These are phyloP conservation scores for Meloidogyne chitwoodi DNA, from an alignment of 1,140 invertebrate species.

Conservation along the genomic window DNA sequence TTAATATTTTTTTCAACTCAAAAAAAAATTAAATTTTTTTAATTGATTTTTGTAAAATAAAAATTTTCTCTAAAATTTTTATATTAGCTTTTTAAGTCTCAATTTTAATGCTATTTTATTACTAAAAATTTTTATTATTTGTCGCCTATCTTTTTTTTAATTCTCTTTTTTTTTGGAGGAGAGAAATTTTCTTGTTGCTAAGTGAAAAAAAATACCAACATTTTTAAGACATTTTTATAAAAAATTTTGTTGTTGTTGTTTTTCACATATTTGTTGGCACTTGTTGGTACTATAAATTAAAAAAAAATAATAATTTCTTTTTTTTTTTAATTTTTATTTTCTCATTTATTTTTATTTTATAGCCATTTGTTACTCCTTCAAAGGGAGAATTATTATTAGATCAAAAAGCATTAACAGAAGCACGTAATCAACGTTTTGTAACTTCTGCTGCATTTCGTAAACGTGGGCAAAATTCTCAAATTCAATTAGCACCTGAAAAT, in stretches of 20 bases:
- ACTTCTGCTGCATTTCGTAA: conserved; percentile 20
- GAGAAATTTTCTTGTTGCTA: background rate
- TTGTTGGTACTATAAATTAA: background rate
- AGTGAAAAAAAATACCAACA: background rate
- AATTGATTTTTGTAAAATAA: no score
- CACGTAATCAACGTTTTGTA: conserved; percentile 6
- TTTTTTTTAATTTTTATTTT: background rate
- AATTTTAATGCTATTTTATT: no score
- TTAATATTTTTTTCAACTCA: no score
- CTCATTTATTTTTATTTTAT: background rate
- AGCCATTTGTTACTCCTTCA: background rate
- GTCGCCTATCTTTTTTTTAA: background rate
- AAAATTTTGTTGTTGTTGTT: background rate
- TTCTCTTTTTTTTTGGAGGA: background rate
- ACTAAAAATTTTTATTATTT: no score
- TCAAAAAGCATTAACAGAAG: background rate
- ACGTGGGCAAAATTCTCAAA: conserved; percentile 19
- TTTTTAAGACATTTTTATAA: background rate
- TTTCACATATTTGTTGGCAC: background rate
- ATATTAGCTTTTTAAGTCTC: no score
- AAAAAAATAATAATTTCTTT: no score
- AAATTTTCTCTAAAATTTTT: no score
- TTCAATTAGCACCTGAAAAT: background rate
- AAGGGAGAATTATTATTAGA: background rate
- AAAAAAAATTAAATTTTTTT: no score